These are phyloP conservation scores for Magallana nippona DNA, from an alignment of 2,888 invertebrate genomes.

Conservation along the genomic window DNA sequence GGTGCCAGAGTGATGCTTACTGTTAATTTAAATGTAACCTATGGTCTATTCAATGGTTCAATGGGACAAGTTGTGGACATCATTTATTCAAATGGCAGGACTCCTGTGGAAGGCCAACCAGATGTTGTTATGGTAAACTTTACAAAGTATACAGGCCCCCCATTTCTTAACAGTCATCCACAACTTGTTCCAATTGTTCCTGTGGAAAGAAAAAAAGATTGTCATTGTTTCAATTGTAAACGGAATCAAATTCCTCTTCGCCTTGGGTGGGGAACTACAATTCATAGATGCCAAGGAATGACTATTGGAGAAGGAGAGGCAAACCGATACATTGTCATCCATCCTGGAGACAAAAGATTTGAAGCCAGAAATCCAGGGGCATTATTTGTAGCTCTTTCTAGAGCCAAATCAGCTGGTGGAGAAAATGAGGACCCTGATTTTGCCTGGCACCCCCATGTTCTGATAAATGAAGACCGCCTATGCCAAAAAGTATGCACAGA, in stretches of 20 bases:
- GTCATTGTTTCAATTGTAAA: slow-evolving; percentile 51
- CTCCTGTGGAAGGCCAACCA: slow-evolving; percentile 44
- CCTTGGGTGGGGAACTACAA: slow-evolving; percentile 59
- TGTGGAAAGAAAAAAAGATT: slow-evolving; percentile 54
- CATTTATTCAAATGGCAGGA: slow-evolving; percentile 44
- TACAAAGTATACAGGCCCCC: slow-evolving; percentile 55
- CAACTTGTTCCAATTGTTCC: slow-evolving; percentile 59
- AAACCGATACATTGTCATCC: slow-evolving; percentile 54
- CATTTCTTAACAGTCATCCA: slow-evolving; percentile 50
- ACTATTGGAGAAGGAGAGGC: slow-evolving; percentile 57
- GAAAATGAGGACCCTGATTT: slow-evolving; percentile 50
- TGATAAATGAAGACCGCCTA: slow-evolving; percentile 53
- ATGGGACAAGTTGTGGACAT: slow-evolving; percentile 53
- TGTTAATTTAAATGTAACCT: slow-evolving; percentile 47
- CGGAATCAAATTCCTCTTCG: slow-evolving; percentile 54
- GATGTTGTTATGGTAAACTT: slow-evolving; percentile 56
- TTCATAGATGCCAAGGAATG: slow-evolving; percentile 62
- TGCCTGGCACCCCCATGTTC: slow-evolving; percentile 51
- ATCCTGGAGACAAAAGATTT: slow-evolving; percentile 53
- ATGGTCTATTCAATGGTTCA: slow-evolving; percentile 54
- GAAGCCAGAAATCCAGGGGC: slow-evolving; percentile 56
- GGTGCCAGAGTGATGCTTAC: slow-evolving; percentile 54
- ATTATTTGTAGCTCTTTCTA: slow-evolving; percentile 58
- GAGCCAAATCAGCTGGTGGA: slow-evolving; percentile 54
- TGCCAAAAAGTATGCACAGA: slow-evolving; percentile 50